phyloP scores from a whole-genome alignment of 2,797 vertebrate species.

The Fundulus diaphanus region DNA sequence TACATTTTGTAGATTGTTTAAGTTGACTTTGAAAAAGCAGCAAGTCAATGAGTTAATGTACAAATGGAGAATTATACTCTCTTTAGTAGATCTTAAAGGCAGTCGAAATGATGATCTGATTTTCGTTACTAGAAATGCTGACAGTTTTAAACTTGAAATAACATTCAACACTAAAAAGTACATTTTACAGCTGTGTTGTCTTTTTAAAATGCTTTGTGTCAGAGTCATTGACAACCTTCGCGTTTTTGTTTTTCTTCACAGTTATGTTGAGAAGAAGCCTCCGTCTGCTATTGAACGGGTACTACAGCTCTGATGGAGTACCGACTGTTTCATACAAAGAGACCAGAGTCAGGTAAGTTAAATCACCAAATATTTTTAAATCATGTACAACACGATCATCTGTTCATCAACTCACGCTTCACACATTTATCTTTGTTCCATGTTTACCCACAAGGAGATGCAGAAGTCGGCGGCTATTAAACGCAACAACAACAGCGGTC shows the following conservation, averaged over 20 bases:
- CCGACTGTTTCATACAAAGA: not conserved
- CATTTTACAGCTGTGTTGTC: not conserved
- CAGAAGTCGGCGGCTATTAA: too few relatives aligned
- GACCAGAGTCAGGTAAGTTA: not conserved
- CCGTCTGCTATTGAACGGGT: not conserved
- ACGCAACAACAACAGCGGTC: fast-evolving
- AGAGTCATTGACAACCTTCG: not conserved
- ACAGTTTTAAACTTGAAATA: not conserved
- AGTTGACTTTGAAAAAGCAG: too few relatives aligned
- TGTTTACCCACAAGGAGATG: not conserved
- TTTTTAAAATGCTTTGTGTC: not conserved
- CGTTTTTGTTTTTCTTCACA: not conserved
- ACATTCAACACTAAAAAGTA: too few relatives aligned
- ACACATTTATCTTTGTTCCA: not conserved
- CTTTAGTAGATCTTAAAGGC: not conserved
- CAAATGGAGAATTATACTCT: too few relatives aligned
- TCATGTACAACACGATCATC: not conserved
- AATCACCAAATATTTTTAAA: not conserved
- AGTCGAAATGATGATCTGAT: not conserved
- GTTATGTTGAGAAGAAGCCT: not conserved
- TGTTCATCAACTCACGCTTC: not conserved
- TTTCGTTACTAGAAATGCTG: not conserved
- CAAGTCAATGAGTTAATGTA: too few relatives aligned
- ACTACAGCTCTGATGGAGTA: not conserved
- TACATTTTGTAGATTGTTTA: not conserved